phyloP scores from a whole-genome alignment of 2,113 vertebrate species.

The Grallaria varia region DNA sequence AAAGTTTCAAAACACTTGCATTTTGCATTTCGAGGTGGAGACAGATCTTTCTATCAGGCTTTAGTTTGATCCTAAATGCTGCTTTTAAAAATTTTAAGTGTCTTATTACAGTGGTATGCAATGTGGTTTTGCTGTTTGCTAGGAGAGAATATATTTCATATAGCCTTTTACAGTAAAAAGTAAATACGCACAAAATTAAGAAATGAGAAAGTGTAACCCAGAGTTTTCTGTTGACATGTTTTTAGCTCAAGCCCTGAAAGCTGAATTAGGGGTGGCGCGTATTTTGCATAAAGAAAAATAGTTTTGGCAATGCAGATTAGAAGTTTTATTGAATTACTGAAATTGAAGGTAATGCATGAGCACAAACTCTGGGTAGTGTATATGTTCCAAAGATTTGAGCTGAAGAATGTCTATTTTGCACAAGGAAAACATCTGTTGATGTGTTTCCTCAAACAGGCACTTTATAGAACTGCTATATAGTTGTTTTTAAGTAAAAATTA shows the following conservation, averaged over 20 bases:
- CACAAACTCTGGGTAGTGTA: neutral
- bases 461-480: slow-evolving; percentile 34
- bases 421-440: slow-evolving; percentile 45
- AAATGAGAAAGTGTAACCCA: neutral
- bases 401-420: slow-evolving; percentile 42
- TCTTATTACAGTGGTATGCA: slow-evolving; percentile 19
- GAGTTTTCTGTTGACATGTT: neutral
- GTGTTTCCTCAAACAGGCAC: slow-evolving; percentile 57
- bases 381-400: slow-evolving; percentile 11
- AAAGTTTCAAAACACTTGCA: neutral
- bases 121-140: neutral
- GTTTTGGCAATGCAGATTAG: neutral
- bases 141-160: neutral
- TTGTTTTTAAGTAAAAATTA: neutral
- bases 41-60: neutral
- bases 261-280: neutral
- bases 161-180: neutral
- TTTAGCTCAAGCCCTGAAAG: neutral
- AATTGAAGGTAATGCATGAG: neutral
- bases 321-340: neutral
- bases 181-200: slow-evolving; percentile 11
- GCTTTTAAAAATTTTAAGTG: slow-evolving; percentile 28
- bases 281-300: neutral
- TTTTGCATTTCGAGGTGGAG: neutral
- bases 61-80: slow-evolving; percentile 30